phyloP scores from a whole-genome alignment of 2,113 vertebrate genomes.

The Cryptotis parvus region DNA sequence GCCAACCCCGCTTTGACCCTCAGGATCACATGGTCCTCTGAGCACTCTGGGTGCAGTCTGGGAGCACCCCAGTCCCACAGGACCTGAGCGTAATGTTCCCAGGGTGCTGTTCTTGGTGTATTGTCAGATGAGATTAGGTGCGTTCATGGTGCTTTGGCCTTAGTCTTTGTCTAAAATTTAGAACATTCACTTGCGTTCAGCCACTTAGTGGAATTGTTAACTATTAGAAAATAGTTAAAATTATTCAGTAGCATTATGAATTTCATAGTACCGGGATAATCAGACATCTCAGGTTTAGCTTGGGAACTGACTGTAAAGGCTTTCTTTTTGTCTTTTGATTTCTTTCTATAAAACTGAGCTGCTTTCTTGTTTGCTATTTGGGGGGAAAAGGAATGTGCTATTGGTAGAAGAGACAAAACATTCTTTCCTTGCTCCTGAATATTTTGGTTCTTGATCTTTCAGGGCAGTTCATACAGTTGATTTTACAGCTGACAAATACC shows the following conservation, averaged over 20 bases:
- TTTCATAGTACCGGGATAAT: not conserved
- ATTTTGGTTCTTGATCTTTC: conserved; percentile 70
- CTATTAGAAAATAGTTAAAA: conserved; percentile 31
- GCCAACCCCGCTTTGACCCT: too few relatives aligned
- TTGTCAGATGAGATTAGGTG: too few relatives aligned
- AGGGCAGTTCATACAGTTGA: conserved; percentile 95
- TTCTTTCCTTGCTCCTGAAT: conserved; percentile 39
- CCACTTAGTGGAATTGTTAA: conserved; percentile 33
- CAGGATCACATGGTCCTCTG: too few relatives aligned
- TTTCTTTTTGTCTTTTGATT: conserved; percentile 17
- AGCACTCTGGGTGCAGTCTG: too few relatives aligned
- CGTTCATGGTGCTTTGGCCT: too few relatives aligned
- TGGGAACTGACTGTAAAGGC: not conserved
- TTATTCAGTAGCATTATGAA: conserved; percentile 32
- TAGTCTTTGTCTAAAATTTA: not conserved
- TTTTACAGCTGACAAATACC: conserved; percentile 94
- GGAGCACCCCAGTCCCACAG: too few relatives aligned
- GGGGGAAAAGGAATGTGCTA: not conserved
- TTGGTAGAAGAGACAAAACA: not conserved
- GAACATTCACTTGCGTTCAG: conserved; percentile 29
- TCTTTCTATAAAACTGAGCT: conserved; percentile 1
- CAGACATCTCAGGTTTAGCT: conserved; percentile 31
- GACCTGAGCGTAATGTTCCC: too few relatives aligned
- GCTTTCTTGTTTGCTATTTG: not conserved
- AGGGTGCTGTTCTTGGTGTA: too few relatives aligned